These are phyloP conservation scores for Noctua janthina DNA, from an alignment of 2,888 invertebrate species.

Conservation along the genomic window DNA sequence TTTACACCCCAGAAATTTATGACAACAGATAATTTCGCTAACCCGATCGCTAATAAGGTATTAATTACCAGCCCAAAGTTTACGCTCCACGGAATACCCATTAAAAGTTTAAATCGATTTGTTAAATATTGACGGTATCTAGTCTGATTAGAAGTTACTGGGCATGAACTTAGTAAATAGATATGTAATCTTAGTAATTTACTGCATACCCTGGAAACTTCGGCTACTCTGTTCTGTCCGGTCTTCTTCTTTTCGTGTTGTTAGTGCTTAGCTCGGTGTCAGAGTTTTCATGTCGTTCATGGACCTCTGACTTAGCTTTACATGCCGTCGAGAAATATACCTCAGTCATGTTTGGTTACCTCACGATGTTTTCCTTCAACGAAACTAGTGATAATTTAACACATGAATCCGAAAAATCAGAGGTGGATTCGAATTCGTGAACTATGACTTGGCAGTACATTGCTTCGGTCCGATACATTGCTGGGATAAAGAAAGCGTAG, in stretches of 20 bases:
- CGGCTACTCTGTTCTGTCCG: slow-evolving; percentile 16
- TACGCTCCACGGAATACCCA: slow-evolving; percentile 50
- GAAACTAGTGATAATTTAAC: too few relatives aligned
- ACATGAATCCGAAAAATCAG: too few relatives aligned
- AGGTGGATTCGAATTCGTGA: too few relatives aligned
- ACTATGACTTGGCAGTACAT: too few relatives aligned
- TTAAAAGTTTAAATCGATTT: slow-evolving; percentile 64
- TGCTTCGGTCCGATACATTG: slow-evolving; percentile 24
- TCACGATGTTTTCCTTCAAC: too few relatives aligned
- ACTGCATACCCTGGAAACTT: slow-evolving; percentile 32
- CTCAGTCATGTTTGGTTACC: too few relatives aligned
- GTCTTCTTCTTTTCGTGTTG: too few relatives aligned
- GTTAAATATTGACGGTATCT: slow-evolving; percentile 56
- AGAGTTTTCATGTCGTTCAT: too few relatives aligned
- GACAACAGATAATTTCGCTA: slow-evolving; percentile 66
- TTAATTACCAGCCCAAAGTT: slow-evolving; percentile 63
- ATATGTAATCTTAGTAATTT: slow-evolving; percentile 19
- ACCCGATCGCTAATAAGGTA: slow-evolving; percentile 64
- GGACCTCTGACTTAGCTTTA: too few relatives aligned
- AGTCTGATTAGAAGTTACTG: slow-evolving; percentile 41
- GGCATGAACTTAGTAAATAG: slow-evolving; percentile 45
- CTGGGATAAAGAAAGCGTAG: neutral
- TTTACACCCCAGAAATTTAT: slow-evolving; percentile 70
- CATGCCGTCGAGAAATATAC: too few relatives aligned
- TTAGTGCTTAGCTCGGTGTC: too few relatives aligned